These are phyloP conservation scores for Gnathonemus echidnorhynchus DNA, from an alignment of 2,113 vertebrate species.

Conservation along the genomic window DNA sequence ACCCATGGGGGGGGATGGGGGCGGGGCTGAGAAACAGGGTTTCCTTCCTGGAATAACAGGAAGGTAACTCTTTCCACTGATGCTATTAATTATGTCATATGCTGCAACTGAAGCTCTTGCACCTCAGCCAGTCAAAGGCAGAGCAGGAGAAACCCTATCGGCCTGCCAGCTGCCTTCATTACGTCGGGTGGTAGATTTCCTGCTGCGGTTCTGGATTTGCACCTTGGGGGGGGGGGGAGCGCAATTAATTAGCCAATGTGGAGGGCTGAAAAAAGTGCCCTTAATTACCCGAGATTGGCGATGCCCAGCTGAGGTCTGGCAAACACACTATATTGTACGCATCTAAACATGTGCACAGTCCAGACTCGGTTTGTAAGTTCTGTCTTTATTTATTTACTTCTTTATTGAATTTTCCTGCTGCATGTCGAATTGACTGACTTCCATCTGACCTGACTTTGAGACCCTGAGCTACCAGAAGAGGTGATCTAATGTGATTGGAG, in stretches of 20 bases:
- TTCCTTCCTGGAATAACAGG: not conserved
- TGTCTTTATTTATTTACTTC: not conserved
- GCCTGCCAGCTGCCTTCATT: slow-evolving; percentile 10
- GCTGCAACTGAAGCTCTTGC: slow-evolving; percentile 1
- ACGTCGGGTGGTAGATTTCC: slow-evolving; percentile 1
- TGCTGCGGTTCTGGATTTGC: not conserved
- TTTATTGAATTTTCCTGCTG: not conserved
- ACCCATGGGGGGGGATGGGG: not conserved
- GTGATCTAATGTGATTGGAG: not conserved
- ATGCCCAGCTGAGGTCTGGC: not conserved
- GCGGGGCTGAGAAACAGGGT: not conserved
- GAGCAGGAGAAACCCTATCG: not conserved
- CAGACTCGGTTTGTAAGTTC: not conserved
- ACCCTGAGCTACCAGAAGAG: not conserved
- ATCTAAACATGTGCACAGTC: not conserved
- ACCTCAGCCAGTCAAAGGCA: not conserved
- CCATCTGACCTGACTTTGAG: not conserved
- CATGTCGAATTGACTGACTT: not conserved
- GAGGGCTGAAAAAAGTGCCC: not conserved
- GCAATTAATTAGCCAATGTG: slow-evolving; percentile 15
- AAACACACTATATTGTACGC: no score
- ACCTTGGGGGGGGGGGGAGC: not conserved
- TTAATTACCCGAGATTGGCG: slow-evolving; percentile 9
- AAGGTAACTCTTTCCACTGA: slow-evolving; percentile 13
- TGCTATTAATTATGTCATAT: slow-evolving; percentile 26